Conservation (phyloP, 1,140 invertebrate species). For the Drosophila nebulosa region DNA sequence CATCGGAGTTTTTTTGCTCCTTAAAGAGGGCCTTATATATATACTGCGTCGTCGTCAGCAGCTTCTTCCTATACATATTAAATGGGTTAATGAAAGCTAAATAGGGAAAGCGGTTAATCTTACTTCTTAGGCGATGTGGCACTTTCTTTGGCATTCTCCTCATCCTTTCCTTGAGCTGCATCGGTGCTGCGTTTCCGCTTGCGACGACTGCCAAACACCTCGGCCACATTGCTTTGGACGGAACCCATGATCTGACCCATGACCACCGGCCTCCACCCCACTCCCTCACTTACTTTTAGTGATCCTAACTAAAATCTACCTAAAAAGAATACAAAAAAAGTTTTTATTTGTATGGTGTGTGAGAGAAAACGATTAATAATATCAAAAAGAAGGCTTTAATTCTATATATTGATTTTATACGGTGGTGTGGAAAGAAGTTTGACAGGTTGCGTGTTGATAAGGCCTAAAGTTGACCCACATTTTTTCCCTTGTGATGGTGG, state of each 20-base stretch:
- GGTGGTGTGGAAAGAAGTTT: neutral
- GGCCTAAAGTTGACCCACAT: slow-evolving; percentile 48
- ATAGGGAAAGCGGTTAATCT: neutral
- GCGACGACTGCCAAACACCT: slow-evolving; percentile 59
- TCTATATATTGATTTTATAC: slow-evolving; percentile 19
- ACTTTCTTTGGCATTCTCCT: slow-evolving; percentile 43
- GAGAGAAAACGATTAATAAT: neutral
- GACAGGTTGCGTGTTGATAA: slow-evolving; percentile 55
- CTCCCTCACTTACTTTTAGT: neutral
- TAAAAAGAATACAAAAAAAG: neutral
- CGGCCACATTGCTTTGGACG: slow-evolving; percentile 61
- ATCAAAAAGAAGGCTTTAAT: neutral
- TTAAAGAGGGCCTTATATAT: slow-evolving; percentile 90
- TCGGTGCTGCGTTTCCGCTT: slow-evolving; percentile 73
- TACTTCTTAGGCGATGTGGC: slow-evolving; percentile 69
- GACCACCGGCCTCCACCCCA: neutral
- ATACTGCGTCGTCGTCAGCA: slow-evolving; percentile 88
- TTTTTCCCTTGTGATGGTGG: slow-evolving; percentile 16
- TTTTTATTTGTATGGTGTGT: no score
- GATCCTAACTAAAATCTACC: neutral
- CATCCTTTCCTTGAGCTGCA: slow-evolving; percentile 41
- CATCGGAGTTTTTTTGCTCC: slow-evolving; percentile 89
- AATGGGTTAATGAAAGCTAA: slow-evolving; percentile 8
- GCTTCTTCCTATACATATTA: slow-evolving; percentile 83
- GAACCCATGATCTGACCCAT: slow-evolving; percentile 73